phyloP scores from a whole-genome alignment of 2,797 vertebrate species.

The Brachymystax lenok region DNA sequence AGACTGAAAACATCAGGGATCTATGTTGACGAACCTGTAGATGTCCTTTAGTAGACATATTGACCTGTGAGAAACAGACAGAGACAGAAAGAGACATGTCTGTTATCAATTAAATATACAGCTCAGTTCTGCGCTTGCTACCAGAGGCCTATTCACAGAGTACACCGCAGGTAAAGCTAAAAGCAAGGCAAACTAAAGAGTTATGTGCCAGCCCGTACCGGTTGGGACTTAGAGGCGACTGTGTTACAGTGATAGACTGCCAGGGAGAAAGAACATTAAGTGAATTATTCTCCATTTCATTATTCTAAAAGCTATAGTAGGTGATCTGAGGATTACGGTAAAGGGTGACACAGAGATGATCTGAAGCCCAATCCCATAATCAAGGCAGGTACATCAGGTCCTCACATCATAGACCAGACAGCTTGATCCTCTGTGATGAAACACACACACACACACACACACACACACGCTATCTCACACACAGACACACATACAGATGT shows the following conservation, averaged over 20 bases:
- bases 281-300: not conserved
- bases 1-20: constrained; percentile 16
- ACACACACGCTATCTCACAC: too few relatives aligned
- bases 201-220: not conserved
- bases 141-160: too few relatives aligned
- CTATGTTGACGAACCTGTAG: constrained; percentile 51
- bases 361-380: not conserved
- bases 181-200: too few relatives aligned
- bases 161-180: too few relatives aligned
- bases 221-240: not conserved
- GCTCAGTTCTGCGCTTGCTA: too few relatives aligned
- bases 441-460: too few relatives aligned
- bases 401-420: constrained; percentile 1
- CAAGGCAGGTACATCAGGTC: not conserved
- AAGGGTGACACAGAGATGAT: not conserved
- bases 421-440: not conserved
- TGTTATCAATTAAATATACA: too few relatives aligned
- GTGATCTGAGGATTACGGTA: not conserved
- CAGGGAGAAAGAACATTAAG: not conserved
- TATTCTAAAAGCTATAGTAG: not conserved
- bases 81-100: constrained; percentile 10
- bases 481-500: not conserved
- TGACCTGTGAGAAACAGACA: constrained; percentile 50
- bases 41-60: constrained; percentile 55
- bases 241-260: not conserved